Evolutionary conservation across 1,140 invertebrate species (phyloP).

Genomic region (Drosophila bocqueti): DNA sequence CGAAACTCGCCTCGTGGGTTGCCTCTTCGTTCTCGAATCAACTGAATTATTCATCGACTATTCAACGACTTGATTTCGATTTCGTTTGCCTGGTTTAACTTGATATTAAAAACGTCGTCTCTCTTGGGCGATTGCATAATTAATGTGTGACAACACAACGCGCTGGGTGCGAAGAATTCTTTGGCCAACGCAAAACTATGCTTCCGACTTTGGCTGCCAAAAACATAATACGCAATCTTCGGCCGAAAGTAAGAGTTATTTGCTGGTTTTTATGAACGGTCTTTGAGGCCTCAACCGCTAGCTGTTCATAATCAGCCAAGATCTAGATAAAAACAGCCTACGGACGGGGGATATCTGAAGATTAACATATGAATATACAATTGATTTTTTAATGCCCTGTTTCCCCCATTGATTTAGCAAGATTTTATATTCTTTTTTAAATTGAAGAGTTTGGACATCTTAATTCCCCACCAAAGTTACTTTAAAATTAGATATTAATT

Average conservation of each 20-base stretch:
- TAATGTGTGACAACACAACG: slow-evolving; percentile 34
- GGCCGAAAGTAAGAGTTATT: slow-evolving; percentile 22
- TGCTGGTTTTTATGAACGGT: background rate
- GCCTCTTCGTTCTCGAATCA: slow-evolving; percentile 29
- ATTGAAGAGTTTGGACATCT: background rate
- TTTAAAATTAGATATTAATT: background rate
- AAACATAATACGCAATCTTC: background rate
- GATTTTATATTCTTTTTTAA: background rate
- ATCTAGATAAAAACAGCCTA: slow-evolving; percentile 9
- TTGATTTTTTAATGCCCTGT: background rate
- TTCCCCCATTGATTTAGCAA: background rate
- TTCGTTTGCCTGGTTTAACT: slow-evolving; percentile 46
- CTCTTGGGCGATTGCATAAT: slow-evolving; percentile 43
- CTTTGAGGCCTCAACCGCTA: background rate
- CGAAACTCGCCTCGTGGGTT: background rate
- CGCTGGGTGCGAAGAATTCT: slow-evolving; percentile 6
- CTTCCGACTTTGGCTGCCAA: slow-evolving; percentile 3
- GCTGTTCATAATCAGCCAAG: background rate
- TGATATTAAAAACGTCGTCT: slow-evolving; percentile 28
- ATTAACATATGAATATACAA: slow-evolving; percentile 22
- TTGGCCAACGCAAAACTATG: background rate
- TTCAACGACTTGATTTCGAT: slow-evolving; percentile 40
- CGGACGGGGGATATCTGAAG: background rate
- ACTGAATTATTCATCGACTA: slow-evolving; percentile 42
- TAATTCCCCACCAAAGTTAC: background rate